Evolutionary conservation across 2,797 vertebrate genomes (phyloP).

Genomic region (Pseudotriccus pelzelni): DNA sequence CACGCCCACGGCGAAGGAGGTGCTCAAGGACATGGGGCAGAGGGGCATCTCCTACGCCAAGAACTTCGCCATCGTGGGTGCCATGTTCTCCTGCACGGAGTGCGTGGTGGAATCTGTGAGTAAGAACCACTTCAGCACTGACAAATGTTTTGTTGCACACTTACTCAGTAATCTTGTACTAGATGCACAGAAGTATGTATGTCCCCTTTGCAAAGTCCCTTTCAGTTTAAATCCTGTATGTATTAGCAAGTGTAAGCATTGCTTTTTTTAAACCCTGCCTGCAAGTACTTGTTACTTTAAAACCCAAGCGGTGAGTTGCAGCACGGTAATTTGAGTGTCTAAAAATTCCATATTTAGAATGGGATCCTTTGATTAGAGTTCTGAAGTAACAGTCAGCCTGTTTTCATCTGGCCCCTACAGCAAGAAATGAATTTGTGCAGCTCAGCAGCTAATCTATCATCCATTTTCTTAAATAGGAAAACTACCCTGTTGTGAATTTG

Average conservation of each 20-base stretch:
- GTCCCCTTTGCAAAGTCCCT: neutral
- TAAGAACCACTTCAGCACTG: neutral
- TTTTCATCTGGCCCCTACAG: neutral
- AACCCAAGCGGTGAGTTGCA: neutral
- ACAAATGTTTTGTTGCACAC: neutral
- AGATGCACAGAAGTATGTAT: accelerated
- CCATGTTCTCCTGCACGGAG: slow-evolving; percentile 98
- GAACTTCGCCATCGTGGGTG: slow-evolving; percentile 96
- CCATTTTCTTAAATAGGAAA: neutral
- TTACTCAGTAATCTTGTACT: neutral
- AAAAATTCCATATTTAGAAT: neutral
- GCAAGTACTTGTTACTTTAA: neutral
- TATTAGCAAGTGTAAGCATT: neutral
- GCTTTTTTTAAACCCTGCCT: neutral
- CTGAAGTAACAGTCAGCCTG: neutral
- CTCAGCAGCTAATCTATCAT: neutral
- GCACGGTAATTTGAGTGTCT: neutral
- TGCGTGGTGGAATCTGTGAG: slow-evolving; percentile 96
- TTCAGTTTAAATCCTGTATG: neutral
- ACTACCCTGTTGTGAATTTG: neutral
- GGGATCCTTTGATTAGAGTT: neutral
- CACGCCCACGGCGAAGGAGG: slow-evolving; percentile 91
- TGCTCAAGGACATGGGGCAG: slow-evolving; percentile 97
- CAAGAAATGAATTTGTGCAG: neutral
- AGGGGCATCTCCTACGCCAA: slow-evolving; percentile 97